Percentiles rank a stretch among this genome's conserved stretches.
phyloP scores from a whole-genome alignment of 1,140 invertebrate species.

The Agrypnia vestita region DNA sequence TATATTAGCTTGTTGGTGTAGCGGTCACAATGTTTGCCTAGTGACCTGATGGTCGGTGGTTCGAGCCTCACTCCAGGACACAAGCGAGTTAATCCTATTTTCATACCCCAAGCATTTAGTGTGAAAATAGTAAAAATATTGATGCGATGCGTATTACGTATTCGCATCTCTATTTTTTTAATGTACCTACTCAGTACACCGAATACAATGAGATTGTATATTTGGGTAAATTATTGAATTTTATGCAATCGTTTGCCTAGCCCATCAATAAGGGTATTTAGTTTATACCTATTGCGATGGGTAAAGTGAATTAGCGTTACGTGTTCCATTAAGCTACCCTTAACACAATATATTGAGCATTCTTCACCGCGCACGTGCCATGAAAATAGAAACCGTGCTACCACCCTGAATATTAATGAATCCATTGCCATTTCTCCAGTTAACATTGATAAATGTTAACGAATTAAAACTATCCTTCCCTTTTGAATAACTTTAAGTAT shows the following conservation, averaged over 20 bases:
- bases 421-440: neutral
- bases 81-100: too few species aligned
- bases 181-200: neutral
- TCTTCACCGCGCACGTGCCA: neutral
- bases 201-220: neutral
- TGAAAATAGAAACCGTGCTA: neutral
- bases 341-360: neutral
- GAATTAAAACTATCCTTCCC: too few species aligned
- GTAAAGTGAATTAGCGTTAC: constrained; percentile 3
- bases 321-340: constrained; percentile 6
- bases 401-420: constrained; percentile 8
- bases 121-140: too few species aligned
- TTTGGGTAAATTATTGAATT: neutral
- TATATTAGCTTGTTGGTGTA: too few species aligned
- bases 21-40: too few species aligned
- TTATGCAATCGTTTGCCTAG: neutral
- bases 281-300: neutral
- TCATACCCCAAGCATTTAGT: too few species aligned
- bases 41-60: too few species aligned
- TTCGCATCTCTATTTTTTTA: too few species aligned
- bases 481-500: neutral
- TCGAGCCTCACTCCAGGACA: too few species aligned
- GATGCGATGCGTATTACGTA: too few species aligned
- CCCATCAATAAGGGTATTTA: neutral
- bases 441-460: too few species aligned